phyloP scores from a whole-genome alignment of 2,888 invertebrate genomes.

The Arctia plantaginis region DNA sequence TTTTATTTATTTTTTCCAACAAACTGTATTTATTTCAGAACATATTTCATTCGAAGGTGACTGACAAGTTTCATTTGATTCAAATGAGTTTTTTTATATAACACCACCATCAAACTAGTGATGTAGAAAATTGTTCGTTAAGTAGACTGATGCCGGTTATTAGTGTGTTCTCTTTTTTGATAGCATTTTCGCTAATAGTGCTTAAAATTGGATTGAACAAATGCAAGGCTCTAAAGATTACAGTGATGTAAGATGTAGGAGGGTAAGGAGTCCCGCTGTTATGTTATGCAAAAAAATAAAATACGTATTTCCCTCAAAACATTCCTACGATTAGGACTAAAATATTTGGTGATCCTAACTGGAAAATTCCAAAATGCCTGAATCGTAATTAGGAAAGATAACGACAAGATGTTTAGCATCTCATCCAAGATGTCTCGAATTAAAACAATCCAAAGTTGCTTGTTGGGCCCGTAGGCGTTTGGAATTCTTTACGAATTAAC shows the following conservation, averaged over 20 bases:
- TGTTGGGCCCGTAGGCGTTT: conserved; percentile 9
- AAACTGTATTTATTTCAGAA: background rate
- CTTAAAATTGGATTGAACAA: conserved; percentile 5
- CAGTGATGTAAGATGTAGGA: background rate
- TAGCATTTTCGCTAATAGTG: conserved; percentile 6
- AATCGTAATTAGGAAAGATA: background rate
- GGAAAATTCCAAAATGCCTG: background rate
- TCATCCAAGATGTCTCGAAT: conserved; percentile 14
- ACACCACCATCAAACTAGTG: background rate
- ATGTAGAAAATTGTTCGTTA: conserved; percentile 20
- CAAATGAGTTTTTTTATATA: conserved; percentile 18
- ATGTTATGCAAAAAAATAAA: background rate
- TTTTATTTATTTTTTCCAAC: conserved; percentile 18
- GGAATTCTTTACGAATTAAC: conserved; percentile 41
- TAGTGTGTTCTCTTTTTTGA: background rate
- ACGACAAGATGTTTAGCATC: conserved; percentile 15
- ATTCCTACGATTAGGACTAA: background rate
- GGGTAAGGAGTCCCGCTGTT: background rate
- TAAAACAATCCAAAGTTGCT: conserved; percentile 26
- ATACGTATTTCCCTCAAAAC: background rate
- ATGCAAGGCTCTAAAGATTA: background rate
- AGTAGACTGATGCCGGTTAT: conserved; percentile 6
- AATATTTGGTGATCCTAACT: background rate
- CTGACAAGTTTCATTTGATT: conserved; percentile 20
- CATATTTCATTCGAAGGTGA: conserved; percentile 20